Base-by-base conservation (phyloP, 2,797 vertebrate genomes). In the Halcyon leucocephala region DNA sequence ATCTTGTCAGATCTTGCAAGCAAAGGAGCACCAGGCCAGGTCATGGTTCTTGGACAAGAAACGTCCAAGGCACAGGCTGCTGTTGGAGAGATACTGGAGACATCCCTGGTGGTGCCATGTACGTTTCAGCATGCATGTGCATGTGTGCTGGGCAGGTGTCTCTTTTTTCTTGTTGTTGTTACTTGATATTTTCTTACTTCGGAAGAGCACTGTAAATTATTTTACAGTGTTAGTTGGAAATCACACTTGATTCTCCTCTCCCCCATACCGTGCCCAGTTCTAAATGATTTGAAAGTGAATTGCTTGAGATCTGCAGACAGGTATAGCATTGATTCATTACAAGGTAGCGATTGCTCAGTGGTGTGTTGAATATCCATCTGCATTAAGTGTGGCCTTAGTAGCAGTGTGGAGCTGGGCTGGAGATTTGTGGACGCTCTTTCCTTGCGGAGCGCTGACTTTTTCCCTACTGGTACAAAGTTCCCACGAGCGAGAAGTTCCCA, bases 221-320 rank as follows among this genome's bases (percentile, higher is more conserved):
- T 44, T 67, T 62, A 35, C 18, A 12, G 48, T 29, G 71, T 48
- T 72, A 39, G 22, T 51, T 31, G 85, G 80, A 81, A 85, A 17
- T 54, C 52, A 35, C 25, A 10, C 12, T 54, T 33, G 65, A 29
- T 72, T 80, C 12, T 70, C 2, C 8, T 82, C 14, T 80, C 8
- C 21, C 20, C 14, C 2, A 1, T 54, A 3, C n/a, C 0, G 0
- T 48, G 33, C 48, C 10, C 2, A 1, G 12, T 42, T 88, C 42
- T 78, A 41, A 80, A 77, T 70, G 26, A 41, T 78, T 48, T 82
- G 29, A 80, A 93, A 66, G 35, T 58, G 0, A 82, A 3, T 66
- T 54, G 16, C 60, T 61, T 80, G 55, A 57, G 44, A 25, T 79
- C 20, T 58, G 24, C 14, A 54, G 37, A 49, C 24, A 33, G 20